Percentiles rank a stretch among this genome's conserved stretches.
phyloP scores from a whole-genome alignment of 2,888 invertebrate species.

The Synanthedon myopaeformis region DNA sequence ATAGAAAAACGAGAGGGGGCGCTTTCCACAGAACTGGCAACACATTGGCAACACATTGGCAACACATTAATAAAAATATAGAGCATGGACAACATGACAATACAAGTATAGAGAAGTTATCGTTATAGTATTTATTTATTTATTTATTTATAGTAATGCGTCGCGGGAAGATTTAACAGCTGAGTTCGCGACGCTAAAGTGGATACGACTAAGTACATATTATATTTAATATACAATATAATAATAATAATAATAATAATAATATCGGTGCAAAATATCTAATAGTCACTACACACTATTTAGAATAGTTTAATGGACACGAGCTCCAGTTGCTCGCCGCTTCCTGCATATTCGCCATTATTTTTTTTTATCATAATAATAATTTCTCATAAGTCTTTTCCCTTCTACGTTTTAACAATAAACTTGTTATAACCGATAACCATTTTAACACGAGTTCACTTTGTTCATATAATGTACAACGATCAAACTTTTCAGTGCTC shows the following conservation, averaged over 20 bases:
- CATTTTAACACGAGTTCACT: constrained; percentile 22
- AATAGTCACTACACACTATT: constrained; percentile 59
- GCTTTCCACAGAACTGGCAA: constrained; percentile 8
- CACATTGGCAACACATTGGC: constrained; percentile 12
- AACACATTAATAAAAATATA: constrained; percentile 36
- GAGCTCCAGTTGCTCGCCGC: constrained; percentile 27
- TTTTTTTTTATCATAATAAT: constrained; percentile 12
- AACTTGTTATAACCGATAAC: constrained; percentile 39
- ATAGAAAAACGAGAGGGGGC: constrained; percentile 45
- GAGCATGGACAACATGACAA: constrained; percentile 29
- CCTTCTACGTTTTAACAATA: constrained; percentile 61
- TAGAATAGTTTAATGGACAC: constrained; percentile 58
- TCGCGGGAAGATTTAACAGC: background rate
- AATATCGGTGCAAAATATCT: constrained; percentile 65
- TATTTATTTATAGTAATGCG: constrained; percentile 1
- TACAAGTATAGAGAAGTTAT: constrained; percentile 1
- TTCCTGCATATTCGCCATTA: constrained; percentile 12
- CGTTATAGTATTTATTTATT: background rate
- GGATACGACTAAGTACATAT: background rate
- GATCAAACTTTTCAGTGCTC: constrained; percentile 62
- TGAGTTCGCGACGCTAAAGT: background rate
- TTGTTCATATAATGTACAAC: constrained; percentile 42
- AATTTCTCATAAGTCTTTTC: constrained; percentile 42
- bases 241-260: constrained; percentile 8
- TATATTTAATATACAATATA: too few relatives aligned